Evolutionary conservation across 2,797 vertebrate species (phyloP), one percentile per base, ranked within the genome.

Genomic region (Capromys pilorides): DNA sequence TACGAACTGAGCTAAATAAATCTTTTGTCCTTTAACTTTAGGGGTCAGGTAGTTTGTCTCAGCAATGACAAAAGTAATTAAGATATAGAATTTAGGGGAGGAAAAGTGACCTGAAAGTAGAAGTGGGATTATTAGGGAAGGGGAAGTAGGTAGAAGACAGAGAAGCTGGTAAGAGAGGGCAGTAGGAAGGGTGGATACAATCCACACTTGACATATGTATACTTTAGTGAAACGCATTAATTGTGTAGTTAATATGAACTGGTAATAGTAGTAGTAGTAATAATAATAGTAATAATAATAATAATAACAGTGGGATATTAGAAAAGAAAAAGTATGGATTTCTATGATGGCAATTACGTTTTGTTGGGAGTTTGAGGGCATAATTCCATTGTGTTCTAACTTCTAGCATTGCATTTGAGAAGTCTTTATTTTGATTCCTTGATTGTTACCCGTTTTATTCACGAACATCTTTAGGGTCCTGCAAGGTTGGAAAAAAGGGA

Each of bases 351-450:
- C 24, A 62, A 54, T 77, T 10, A 6, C 54, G 39, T 59, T 88
- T 94, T 16, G 51, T 83, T 26, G 67, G 69, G 36, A 88, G 75
- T 67, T 67, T 87, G 78, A 91, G 49, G 49, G 77, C 24, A 77
- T 87, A 66, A 36, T 69, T 54, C 33, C 24, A 11, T 39, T 54
- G 66, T 62, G 19, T 92, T 79, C 41, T 85, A 64, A 54, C 39
- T 79, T 66, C 54, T 49, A 89, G 22, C 57, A 12, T 26, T 96
- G 21, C 10, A 59, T 88, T 45, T 93, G 73, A 88, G 59, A 93
- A 61, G 59, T 73, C 51, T 83, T 61, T 61, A 59, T 75, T 95
- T 69, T 83, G 94, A 49, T 89, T 84, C 11, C 64, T 88, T 88
- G 57, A 71, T 83, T 10, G 22, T 75, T 31, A 71, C 28, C 77